phyloP scores from a whole-genome alignment of 2,797 vertebrate genomes.

The Premnoplex brunnescens region DNA sequence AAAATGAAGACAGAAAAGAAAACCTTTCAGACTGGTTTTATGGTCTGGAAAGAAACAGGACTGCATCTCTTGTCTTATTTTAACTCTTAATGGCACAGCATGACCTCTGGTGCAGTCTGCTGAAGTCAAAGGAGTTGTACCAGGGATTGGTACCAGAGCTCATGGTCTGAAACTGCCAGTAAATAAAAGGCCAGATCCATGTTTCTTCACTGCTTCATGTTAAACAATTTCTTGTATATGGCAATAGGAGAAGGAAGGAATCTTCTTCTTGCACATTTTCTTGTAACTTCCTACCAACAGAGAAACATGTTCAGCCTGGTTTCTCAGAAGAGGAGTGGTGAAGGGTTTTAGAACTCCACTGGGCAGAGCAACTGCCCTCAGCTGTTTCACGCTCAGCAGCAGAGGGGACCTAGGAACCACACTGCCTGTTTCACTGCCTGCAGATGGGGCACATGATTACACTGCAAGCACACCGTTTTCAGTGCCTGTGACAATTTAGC shows the following conservation, averaged over 20 bases:
- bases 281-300: background rate
- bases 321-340: background rate
- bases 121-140: background rate
- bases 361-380: accelerated
- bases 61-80: background rate
- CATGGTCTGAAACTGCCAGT: background rate
- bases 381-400: accelerated
- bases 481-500: background rate
- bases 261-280: background rate
- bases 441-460: background rate
- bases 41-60: conserved; percentile 15
- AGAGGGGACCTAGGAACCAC: background rate
- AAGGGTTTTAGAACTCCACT: background rate
- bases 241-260: background rate
- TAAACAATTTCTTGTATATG: background rate
- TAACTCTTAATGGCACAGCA: background rate
- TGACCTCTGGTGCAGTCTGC: background rate
- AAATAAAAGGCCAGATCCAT: background rate
- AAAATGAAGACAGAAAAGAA: conserved; percentile 11
- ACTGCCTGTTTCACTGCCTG: background rate
- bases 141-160: background rate
- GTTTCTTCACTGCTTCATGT: background rate
- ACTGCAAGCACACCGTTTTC: background rate
- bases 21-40: conserved; percentile 22
- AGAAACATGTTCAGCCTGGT: accelerated